Evolutionary conservation across 2,888 invertebrate species (phyloP).

Genomic region (Nemoura dubitans): DNA sequence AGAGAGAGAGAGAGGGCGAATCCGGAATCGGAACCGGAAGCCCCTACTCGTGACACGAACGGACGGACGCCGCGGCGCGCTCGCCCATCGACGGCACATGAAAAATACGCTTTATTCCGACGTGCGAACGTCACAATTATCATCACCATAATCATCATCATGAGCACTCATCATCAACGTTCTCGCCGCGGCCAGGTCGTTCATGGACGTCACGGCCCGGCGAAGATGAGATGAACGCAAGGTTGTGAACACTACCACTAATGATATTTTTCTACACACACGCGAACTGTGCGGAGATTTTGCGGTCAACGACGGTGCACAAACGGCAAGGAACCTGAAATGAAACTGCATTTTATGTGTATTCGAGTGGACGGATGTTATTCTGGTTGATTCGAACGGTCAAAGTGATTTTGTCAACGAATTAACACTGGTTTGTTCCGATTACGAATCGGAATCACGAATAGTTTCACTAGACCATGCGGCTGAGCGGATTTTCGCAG

Average conservation of each 20-base stretch:
- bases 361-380: neutral
- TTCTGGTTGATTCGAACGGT: neutral
- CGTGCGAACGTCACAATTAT: neutral
- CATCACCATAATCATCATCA: slow-evolving; percentile 3
- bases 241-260: slow-evolving; percentile 22
- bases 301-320: neutral
- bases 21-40: too few relatives aligned
- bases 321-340: neutral
- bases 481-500: neutral
- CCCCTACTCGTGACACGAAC: neutral
- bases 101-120: neutral
- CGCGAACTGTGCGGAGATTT: neutral
- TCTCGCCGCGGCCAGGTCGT: neutral
- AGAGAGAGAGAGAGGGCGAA: neutral
- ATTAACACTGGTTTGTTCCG: neutral
- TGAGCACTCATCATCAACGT: neutral
- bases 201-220: neutral
- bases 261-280: slow-evolving; percentile 28
- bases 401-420: neutral
- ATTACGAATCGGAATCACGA: neutral
- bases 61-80: neutral
- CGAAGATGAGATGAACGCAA: neutral
- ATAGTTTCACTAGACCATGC: neutral
- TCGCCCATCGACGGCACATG: neutral
- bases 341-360: neutral